Evolutionary conservation across 2,888 invertebrate genomes (phyloP), one percentile per base, ranked within the genome.

Genomic region (Vandiemenella viatica): DNA sequence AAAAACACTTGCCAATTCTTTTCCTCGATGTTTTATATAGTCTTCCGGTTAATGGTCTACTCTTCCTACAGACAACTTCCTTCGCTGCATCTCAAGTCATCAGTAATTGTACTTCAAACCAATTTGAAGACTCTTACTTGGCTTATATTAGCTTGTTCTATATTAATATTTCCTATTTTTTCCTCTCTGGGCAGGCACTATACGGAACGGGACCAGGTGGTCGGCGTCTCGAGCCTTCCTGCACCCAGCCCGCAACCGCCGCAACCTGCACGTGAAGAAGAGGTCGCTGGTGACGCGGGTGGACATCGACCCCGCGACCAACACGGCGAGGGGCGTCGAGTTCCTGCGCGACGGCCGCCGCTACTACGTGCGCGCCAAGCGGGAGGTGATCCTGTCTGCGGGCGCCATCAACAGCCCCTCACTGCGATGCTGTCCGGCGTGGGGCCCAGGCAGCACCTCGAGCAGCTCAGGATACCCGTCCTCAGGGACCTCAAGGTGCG

Each of bases 381-480:
- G 76, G 59, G 84, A 84, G 65, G 77, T 88, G 0, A 81, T 89
- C 49, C 55, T 88, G 32, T 76, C 80, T 37, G 83, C 82, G 1
- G 88, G 86, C 5, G 76, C 85, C 4, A 75, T 88, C 23, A 81
- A 83, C 64, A 75, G 83, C 5, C 84, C 88, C 0, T 83, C 87
- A 62, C 61, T 89, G 5, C 66, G 16, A 79, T 87, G 80, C 63
- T 88, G 15, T 86, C 86, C 3, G 88, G 88, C 3, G 73, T 87
- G 7, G 83, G 83, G 1, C 80, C 80, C 0, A 70, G 63, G 51
- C 65, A 70, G 22, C 76, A 81, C 59, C 66, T 83, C 44, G 66
- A 70, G 51, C 64, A 72, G 2, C 60, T 74, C 51, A 43, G 41
- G 1, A 49, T 52, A 4, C 21, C 42, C 4, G 48, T 52, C 22